These are phyloP conservation scores for Strigamia transsilvanica DNA, from an alignment of 2,888 invertebrate genomes.

Conservation along the genomic window DNA sequence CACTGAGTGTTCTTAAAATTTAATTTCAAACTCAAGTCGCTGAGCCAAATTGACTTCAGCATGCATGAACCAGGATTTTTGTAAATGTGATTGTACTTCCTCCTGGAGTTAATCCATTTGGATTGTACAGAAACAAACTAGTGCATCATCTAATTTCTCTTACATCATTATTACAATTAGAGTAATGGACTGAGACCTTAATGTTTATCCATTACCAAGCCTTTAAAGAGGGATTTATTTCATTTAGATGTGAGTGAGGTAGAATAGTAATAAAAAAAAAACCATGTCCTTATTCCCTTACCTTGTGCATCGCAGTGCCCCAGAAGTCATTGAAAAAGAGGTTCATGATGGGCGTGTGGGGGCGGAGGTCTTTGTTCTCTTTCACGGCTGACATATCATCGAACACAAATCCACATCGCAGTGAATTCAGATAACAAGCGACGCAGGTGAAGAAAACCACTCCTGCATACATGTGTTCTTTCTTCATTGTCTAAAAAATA, in stretches of 20 bases:
- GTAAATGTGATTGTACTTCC: too few relatives aligned
- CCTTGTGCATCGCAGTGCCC: conserved; percentile 98
- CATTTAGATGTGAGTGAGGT: not conserved
- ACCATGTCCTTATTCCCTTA: conserved; percentile 65
- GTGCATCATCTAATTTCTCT: not conserved
- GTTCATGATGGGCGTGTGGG: conserved; percentile 86
- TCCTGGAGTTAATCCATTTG: too few relatives aligned
- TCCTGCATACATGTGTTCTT: conserved; percentile 48
- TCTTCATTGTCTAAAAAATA: conserved; percentile 32
- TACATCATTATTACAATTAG: conserved; percentile 8
- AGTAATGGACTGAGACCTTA: not conserved
- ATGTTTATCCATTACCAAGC: not conserved
- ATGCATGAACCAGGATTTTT: too few relatives aligned
- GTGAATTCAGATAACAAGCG: conserved; percentile 81
- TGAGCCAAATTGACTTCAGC: too few relatives aligned
- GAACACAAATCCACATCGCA: conserved; percentile 93
- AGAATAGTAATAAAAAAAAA: not conserved
- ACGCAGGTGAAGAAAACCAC: conserved; percentile 55
- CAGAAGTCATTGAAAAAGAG: conserved; percentile 97
- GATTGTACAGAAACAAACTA: not conserved
- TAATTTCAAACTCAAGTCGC: too few relatives aligned
- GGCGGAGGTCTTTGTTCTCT: conserved; percentile 93
- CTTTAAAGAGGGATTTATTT: not conserved
- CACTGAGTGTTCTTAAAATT: too few relatives aligned
- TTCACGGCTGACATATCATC: conserved; percentile 97